Evolutionary conservation across 92 coral and sea anemone species (phyloP), one percentile per base, ranked within the genome.

Genomic region (Zoanthus sociatus): DNA sequence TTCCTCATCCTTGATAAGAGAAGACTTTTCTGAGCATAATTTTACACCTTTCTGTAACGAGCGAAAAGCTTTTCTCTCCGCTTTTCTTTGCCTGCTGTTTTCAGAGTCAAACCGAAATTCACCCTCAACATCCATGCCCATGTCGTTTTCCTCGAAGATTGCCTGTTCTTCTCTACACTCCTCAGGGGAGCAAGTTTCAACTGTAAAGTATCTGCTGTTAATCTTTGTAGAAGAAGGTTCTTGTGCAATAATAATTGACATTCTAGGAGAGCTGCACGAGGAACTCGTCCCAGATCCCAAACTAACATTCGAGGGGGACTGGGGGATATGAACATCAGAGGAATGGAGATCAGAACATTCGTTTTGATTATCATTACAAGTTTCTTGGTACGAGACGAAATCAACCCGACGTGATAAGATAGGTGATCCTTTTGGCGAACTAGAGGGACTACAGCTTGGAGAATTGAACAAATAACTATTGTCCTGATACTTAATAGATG

Each of bases 221-320:
- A 95, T 91, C 86, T 95, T 95, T 47, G 98, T 95, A 7, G 92
- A 82, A 1, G 98, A 91, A 12, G 95, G 90, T 68, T 95, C 98
- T 71, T 95, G 98, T 47, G 98, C 94, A 26, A 95, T 93, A 45
- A 95, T 77, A n/a, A 95, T 92, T 1, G 98, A 95, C 94, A 95
- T 95, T 91, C 95, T 87, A 0, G 98, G 94, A 50, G 95, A 77
- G 56, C 92, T 91, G 37, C 92, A 86, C 0, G 94, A 91, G 15
- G 94, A 92, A 45, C 84, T 87, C 21, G 91, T 78, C 14, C 90
- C 98, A 5, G 96, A 95, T 33, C 31, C 78, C 33, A 71, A 84
- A 74, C 78, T 74, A 45, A 47, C 17, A 21, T 30, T 66, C 46
- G 78, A 71, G 20, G 74, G 79, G 21, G 87, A 71, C 16, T 71